Evolutionary conservation across 2,797 vertebrate genomes (phyloP).

Genomic region (Simalia tracyae): DNA sequence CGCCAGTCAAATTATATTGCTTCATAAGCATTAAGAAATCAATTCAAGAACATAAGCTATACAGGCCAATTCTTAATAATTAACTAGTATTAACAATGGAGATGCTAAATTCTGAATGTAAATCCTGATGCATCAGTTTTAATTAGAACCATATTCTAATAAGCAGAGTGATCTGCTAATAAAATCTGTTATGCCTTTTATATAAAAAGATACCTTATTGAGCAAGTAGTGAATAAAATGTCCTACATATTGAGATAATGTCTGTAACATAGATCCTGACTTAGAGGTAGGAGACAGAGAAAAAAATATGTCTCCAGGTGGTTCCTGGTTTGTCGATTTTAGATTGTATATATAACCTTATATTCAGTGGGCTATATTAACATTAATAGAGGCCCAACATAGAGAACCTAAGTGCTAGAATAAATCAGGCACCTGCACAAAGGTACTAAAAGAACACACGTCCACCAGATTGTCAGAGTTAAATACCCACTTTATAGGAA

Average conservation of each 20-base stretch:
- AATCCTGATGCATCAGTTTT: not conserved
- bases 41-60: not conserved
- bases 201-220: not conserved
- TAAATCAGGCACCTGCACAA: not conserved
- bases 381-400: not conserved
- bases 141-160: constrained; percentile 18
- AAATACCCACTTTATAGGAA: not conserved
- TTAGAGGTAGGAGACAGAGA: not conserved
- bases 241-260: not conserved
- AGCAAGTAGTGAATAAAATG: not conserved
- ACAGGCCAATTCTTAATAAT: not conserved
- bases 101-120: not conserved
- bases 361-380: not conserved
- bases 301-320: not conserved
- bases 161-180: not conserved
- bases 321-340: not conserved
- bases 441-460: not conserved
- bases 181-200: not conserved
- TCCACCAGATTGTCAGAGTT: not conserved
- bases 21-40: not conserved
- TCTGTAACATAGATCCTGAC: not conserved
- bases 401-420: not conserved
- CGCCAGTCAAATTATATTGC: not conserved
- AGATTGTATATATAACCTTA: not conserved
- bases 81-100: not conserved